Evolutionary conservation across 2,113 vertebrate genomes (phyloP).

Genomic region (Zapus hudsonius): DNA sequence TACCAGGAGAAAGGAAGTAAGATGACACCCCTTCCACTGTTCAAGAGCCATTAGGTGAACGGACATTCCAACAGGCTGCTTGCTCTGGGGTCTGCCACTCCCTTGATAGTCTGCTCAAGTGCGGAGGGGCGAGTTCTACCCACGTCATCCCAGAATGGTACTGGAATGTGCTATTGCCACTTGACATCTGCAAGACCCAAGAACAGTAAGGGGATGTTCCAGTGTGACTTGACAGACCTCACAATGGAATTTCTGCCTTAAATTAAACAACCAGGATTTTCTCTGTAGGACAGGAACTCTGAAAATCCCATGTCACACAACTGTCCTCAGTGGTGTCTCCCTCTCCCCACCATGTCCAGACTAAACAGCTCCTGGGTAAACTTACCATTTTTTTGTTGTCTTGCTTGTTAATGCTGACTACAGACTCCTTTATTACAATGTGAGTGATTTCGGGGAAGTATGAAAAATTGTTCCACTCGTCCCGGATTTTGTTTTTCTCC

Average conservation of each 20-base stretch:
- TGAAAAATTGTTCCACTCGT: conserved; percentile 91
- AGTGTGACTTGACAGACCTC: not conserved
- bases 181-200: not conserved
- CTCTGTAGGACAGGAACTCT: not conserved
- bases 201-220: not conserved
- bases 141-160: not conserved
- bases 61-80: not conserved
- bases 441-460: conserved; percentile 98
- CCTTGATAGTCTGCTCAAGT: not conserved
- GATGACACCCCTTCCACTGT: conserved; percentile 16
- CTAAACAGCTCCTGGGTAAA: not conserved
- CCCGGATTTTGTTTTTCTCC: conserved; percentile 85
- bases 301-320: not conserved
- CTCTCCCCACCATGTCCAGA: not conserved
- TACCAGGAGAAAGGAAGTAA: conserved; percentile 58
- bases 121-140: not conserved
- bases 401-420: conserved; percentile 93
- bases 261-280: not conserved
- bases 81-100: not conserved
- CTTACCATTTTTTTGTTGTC: conserved; percentile 97
- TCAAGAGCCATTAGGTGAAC: not conserved
- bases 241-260: not conserved
- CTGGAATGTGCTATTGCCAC: not conserved
- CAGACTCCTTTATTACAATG: conserved; percentile 91
- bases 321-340: no score